phyloP scores from a whole-genome alignment of 2,797 vertebrate species.

The Syngnathus acus region DNA sequence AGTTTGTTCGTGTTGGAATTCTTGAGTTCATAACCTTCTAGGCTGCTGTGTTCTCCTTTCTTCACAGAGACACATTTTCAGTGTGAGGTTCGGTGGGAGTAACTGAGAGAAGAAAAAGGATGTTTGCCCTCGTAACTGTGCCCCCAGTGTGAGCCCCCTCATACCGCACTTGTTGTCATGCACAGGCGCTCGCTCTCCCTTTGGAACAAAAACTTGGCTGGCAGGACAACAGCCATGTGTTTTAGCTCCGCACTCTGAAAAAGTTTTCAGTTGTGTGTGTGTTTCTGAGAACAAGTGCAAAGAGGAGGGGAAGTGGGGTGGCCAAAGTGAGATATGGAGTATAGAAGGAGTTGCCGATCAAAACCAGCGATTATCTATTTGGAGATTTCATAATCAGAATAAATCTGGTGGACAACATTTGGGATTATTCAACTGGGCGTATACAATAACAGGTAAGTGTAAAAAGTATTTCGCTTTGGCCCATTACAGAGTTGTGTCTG shows the following conservation, averaged over 20 bases:
- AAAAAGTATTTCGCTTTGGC: no score
- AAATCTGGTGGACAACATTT: conserved; percentile 14
- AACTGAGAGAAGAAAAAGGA: conserved; percentile 31
- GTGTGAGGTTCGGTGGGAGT: neutral
- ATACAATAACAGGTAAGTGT: conserved; percentile 49
- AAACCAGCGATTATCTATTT: conserved; percentile 32
- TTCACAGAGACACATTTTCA: neutral
- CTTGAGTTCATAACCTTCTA: neutral
- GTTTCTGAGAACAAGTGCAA: conserved; percentile 14
- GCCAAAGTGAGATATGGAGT: conserved; percentile 37
- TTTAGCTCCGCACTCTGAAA: conserved; percentile 65
- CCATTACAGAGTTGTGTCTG: no score
- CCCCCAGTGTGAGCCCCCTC: conserved; percentile 67
- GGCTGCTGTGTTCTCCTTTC: neutral
- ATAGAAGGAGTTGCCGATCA: conserved; percentile 30
- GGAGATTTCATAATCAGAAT: conserved; percentile 21
- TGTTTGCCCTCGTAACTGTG: conserved; percentile 50
- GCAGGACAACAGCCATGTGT: conserved; percentile 67
- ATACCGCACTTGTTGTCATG: conserved; percentile 71
- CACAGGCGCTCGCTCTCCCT: conserved; percentile 62
- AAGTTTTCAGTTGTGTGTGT: conserved; percentile 49
- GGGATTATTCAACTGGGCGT: conserved; percentile 14
- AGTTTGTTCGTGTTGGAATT: neutral
- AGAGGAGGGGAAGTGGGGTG: conserved; percentile 14
- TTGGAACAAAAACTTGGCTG: conserved; percentile 58